A percentile compares a stretch with the other conserved stretches of the same genome.
Conservation (phyloP, 2,888 invertebrate species). For the Plagodis pulveraria region DNA sequence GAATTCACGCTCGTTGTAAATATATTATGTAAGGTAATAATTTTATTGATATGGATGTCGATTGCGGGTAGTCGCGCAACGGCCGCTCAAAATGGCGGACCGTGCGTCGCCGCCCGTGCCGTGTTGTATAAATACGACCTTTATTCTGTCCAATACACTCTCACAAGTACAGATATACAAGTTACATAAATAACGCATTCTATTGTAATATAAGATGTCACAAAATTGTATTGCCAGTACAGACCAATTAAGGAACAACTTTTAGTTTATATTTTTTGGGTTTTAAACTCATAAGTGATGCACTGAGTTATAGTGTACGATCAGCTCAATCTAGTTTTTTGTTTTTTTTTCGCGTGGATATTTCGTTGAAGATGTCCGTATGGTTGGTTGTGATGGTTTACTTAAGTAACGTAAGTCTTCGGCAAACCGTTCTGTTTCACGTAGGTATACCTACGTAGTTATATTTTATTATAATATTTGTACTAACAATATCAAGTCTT, state of each 20-base stretch:
- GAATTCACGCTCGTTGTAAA: slow-evolving; percentile 76
- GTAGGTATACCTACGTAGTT: slow-evolving; percentile 58
- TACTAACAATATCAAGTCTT: slow-evolving; percentile 60
- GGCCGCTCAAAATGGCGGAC: slow-evolving; percentile 23
- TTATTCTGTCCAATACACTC: slow-evolving; percentile 80
- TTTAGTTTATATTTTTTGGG: slow-evolving; percentile 70
- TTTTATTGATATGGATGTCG: slow-evolving; percentile 73
- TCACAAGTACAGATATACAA: slow-evolving; percentile 73
- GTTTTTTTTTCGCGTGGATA: slow-evolving; percentile 69
- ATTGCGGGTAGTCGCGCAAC: slow-evolving; percentile 51
- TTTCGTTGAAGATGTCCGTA: slow-evolving; percentile 81
- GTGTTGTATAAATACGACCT: slow-evolving; percentile 65
- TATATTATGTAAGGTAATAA: slow-evolving; percentile 78
- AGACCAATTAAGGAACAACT: slow-evolving; percentile 68
- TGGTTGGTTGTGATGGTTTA: slow-evolving; percentile 85
- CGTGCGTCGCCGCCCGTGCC: slow-evolving; percentile 33
- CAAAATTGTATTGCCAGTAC: slow-evolving; percentile 80
- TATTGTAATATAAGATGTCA: slow-evolving; percentile 73
- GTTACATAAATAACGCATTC: slow-evolving; percentile 72
- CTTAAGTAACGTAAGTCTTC: slow-evolving; percentile 78
- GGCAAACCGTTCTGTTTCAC: slow-evolving; percentile 70
- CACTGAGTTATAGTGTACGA: slow-evolving; percentile 65
- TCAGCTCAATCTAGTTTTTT: slow-evolving; percentile 72
- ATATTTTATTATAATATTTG: slow-evolving; percentile 64
- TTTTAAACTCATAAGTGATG: slow-evolving; percentile 70